Evolutionary conservation across 2,797 vertebrate genomes (phyloP).

Genomic region (Gastrophryne carolinensis): DNA sequence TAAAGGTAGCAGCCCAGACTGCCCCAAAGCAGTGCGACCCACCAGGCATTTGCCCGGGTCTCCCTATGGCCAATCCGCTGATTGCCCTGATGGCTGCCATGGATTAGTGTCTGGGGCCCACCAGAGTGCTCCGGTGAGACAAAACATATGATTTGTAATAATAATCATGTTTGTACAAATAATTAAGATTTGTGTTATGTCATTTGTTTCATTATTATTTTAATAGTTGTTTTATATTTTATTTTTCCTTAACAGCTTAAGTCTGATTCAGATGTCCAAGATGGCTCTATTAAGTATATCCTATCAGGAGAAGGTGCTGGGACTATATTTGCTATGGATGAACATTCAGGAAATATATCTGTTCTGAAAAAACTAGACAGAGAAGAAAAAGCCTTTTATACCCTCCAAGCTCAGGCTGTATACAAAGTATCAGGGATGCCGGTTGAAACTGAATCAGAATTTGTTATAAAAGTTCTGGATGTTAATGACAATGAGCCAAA

Average conservation of each 20-base stretch:
- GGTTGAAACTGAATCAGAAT: conserved; percentile 86
- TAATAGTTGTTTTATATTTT: no score
- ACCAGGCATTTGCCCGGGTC: no score
- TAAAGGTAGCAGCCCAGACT: no score
- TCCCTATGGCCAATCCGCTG: no score
- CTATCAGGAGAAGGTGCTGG: conserved; percentile 83
- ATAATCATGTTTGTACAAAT: no score
- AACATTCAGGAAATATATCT: conserved; percentile 76
- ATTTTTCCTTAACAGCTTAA: conserved; percentile 71
- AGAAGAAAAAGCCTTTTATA: conserved; percentile 83
- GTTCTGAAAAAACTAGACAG: conserved; percentile 80
- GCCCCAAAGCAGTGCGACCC: no score
- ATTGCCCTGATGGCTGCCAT: no score
- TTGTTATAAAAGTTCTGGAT: conserved; percentile 89
- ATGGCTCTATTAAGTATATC: conserved; percentile 75
- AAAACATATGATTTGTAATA: no score
- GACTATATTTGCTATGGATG: conserved; percentile 77
- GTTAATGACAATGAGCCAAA: conserved; percentile 88
- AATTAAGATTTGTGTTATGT: no score
- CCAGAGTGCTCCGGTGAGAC: no score
- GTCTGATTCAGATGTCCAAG: conserved; percentile 79
- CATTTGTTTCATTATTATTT: no score
- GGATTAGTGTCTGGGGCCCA: no score
- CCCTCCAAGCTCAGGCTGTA: conserved; percentile 81
- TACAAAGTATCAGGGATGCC: conserved; percentile 73